phyloP scores from a whole-genome alignment of 2,113 vertebrate genomes.

The Lepus europaeus region DNA sequence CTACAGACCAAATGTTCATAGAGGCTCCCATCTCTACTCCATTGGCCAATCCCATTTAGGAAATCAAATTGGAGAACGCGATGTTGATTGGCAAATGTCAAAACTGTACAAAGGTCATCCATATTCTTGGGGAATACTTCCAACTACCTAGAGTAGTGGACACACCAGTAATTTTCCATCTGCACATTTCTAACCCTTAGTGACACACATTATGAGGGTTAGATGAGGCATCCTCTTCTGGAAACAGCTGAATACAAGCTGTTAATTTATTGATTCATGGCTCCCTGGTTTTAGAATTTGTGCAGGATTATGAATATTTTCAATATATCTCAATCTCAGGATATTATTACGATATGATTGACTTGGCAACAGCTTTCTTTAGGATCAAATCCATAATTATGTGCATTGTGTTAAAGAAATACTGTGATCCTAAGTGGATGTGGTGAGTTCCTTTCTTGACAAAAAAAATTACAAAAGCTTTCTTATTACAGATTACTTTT shows the following conservation, averaged over 20 bases:
- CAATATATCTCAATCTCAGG: background rate
- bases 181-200: background rate
- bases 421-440: background rate
- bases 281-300: conserved; percentile 18
- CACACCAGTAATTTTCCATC: background rate
- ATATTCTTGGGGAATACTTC: background rate
- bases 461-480: background rate
- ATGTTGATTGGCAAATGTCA: background rate
- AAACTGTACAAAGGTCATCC: background rate
- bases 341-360: background rate
- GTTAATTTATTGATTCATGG: background rate
- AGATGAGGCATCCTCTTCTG: background rate
- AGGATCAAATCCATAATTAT: background rate
- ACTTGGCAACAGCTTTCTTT: background rate
- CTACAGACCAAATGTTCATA: background rate
- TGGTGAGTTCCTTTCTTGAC: background rate
- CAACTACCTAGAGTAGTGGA: background rate
- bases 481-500: background rate
- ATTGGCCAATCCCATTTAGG: background rate
- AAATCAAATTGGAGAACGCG: conserved; percentile 40
- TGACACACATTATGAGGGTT: background rate
- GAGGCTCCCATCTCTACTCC: background rate
- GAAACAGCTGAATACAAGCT: background rate
- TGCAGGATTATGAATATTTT: background rate
- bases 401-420: conserved; percentile 6